Conservation (phyloP, 1,140 invertebrate genomes). For the Ctenoplectra terminalis region DNA sequence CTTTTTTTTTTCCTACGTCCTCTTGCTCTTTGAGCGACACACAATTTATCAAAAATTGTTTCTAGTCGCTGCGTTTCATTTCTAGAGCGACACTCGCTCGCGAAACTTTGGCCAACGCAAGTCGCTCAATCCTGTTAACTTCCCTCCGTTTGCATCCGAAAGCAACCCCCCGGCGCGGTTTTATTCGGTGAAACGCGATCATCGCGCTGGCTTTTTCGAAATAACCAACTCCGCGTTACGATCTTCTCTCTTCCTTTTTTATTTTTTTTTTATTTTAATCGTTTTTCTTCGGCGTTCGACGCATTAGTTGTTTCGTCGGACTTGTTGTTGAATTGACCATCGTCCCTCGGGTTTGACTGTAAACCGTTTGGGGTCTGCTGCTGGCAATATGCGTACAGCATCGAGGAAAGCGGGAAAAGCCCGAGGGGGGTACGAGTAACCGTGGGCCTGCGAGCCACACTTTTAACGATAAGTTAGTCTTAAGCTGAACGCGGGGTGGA, state of each 20-base stretch:
- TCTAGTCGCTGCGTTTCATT: conserved; percentile 12
- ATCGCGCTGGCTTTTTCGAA: neutral
- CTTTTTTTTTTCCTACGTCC: neutral
- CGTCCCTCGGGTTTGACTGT: too few relatives aligned
- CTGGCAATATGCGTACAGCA: too few relatives aligned
- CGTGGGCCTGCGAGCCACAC: too few relatives aligned
- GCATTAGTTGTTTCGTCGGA: too few relatives aligned
- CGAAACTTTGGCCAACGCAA: neutral
- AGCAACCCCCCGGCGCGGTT: neutral
- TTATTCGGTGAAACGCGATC: conserved; percentile 2
- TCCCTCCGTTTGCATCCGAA: conserved; percentile 8
- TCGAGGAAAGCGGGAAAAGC: too few relatives aligned
- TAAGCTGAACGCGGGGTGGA: too few relatives aligned
- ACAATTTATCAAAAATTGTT: conserved; percentile 53
- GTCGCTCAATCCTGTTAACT: conserved; percentile 20
- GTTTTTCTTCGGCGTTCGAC: neutral
- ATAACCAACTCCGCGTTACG: neutral
- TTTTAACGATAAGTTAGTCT: too few relatives aligned
- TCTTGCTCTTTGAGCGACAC: neutral
- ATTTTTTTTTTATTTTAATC: too few relatives aligned
- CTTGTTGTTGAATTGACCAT: too few relatives aligned
- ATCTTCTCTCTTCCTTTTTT: neutral
- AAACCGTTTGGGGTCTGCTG: too few relatives aligned
- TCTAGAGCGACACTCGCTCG: neutral
- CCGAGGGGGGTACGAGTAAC: too few relatives aligned